Percentiles rank a stretch among this genome's conserved stretches.
phyloP scores from a whole-genome alignment of 2,888 invertebrate species.

The Lasioglossum villosulum region DNA sequence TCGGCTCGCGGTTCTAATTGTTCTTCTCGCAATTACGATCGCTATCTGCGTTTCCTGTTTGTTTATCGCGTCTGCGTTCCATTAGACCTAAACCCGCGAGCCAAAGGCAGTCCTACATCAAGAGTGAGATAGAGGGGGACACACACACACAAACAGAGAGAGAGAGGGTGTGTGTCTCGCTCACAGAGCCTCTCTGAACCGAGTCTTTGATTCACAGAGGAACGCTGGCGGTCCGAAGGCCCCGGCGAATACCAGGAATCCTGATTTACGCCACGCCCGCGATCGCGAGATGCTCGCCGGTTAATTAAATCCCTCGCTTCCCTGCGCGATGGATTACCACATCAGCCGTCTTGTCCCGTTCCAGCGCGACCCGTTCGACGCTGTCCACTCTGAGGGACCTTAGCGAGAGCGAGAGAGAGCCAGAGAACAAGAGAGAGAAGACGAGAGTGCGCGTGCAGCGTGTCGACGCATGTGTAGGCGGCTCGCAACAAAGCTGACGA shows the following conservation, averaged over 20 bases:
- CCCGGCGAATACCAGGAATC: constrained; percentile 22
- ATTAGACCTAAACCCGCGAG: constrained; percentile 2
- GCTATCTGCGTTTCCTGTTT: constrained; percentile 24
- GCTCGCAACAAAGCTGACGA: constrained; percentile 77
- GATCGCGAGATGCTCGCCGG: constrained; percentile 9
- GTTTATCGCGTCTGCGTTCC: constrained; percentile 13
- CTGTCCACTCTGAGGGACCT: not conserved
- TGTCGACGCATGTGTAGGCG: constrained; percentile 63
- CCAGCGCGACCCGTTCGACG: not conserved
- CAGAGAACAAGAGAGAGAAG: not conserved
- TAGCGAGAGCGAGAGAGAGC: not conserved
- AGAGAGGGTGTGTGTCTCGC: not conserved
- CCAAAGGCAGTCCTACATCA: not conserved
- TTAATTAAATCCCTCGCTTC: constrained; percentile 27
- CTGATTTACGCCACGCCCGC: constrained; percentile 29
- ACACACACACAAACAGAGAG: not conserved
- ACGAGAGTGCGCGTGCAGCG: constrained; percentile 35
- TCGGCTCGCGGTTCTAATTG: constrained; percentile 24
- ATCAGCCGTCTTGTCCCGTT: constrained; percentile 22
- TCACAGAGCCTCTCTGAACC: not conserved
- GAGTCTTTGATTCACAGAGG: constrained; percentile 6
- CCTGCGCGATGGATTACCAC: constrained; percentile 26
- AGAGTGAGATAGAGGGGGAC: not conserved
- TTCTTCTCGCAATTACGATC: constrained; percentile 13
- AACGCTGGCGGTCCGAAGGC: not conserved